Evolutionary conservation across 2,113 vertebrate species (phyloP), one percentile per base, ranked within the genome.

Genomic region (Epinephelus fuscoguttatus): DNA sequence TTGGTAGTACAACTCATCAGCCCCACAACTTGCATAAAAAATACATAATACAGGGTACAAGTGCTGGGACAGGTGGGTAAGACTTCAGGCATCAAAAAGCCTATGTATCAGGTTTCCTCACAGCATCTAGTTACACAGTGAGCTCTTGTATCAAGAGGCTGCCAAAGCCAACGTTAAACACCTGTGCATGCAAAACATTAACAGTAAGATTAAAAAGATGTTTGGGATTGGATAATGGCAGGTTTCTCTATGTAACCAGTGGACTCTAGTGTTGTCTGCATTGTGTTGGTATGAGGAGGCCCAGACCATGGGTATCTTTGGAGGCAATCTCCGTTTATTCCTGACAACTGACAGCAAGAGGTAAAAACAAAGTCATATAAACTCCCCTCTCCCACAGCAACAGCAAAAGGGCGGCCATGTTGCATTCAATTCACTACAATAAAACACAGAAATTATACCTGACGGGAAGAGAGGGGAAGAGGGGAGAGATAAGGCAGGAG

Each of bases 91-190:
- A 55, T 62, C 68, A 66, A 55, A 70, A 71, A 30, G 47, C 33
- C 42, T 71, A 1, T 61, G 82, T 80, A 82, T 89, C 86, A 81
- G 61, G 85, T 90, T 84, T 33, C 80, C 21, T 30, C n/a, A 19
- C 1, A 66, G 88, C 50, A 47, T 93, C 84, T 23, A 47, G 69
- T 92, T 92, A 86, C 89, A 82, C 21, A 30, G 18, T 27, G 56
- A n/a, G n/a, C 45, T 77, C 57, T 18, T 49, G 57, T 82, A 61
- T 55, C 81, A 77, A 50, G 8, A 81, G 12, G 64, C 47, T 12
- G 37, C 3, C 13, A 21, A 42, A 56, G 42, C 42, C 9, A 11
- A 45, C 11, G 61, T 76, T 3, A 63, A 80, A 84, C 63, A 82
- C 59, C 45, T 63, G 37, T 67, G 50, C 14, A 19, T 4, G 23